Base-by-base conservation (phyloP, 1,140 invertebrate genomes). In the Sipha flava region DNA sequence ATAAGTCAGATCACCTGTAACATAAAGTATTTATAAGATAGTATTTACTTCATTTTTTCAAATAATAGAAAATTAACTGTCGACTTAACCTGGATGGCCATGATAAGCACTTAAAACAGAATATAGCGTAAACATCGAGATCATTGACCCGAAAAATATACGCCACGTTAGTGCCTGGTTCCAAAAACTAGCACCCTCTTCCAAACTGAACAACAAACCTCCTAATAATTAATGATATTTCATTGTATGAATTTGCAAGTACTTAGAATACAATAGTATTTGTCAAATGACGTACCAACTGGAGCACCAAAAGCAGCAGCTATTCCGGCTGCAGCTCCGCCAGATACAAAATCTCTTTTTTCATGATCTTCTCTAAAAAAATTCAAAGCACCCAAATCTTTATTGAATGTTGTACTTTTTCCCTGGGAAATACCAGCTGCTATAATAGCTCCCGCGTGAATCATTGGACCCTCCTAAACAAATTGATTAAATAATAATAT, bases 121-220 rank as follows among this genome's bases (percentile, higher is more conserved):
- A 84, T 98, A 99, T 0, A 99, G 86, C 0, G 95, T 97, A 84
- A 99, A 99, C 0, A 95, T 96, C 10, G 95, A 95, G n/a, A 98
- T 91, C 85, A 98, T 95, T 16, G 97, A 97, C 3, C 95, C 94
- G 85, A 99, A 98, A 85, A 99, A 97, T 82, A 97, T 98, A 85
- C 96, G 90, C 97, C 97, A 99, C 23, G 97, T 98, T 29, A 99
- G 86, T 77, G 91, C 91, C 87, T 99, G 98, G 85, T 99, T 99
- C 93, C 97, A 99, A 85, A 99, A 99, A 86, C 95, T 98, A 0
- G 96, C 94, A 9, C 98, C 98, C 89, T 99, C 98, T 87, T 99
- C 98, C 70, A 99, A 88, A 85, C 94, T 95, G 86, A 99, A 99
- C 40, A 99, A 86, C 59, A 99, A 96, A 43, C 98, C 98, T 83